Evolutionary conservation across 64 coral and sea anemone genomes (phyloP), one percentile per base, ranked within the genome.

Genomic region (Astreopora myriophthalma): DNA sequence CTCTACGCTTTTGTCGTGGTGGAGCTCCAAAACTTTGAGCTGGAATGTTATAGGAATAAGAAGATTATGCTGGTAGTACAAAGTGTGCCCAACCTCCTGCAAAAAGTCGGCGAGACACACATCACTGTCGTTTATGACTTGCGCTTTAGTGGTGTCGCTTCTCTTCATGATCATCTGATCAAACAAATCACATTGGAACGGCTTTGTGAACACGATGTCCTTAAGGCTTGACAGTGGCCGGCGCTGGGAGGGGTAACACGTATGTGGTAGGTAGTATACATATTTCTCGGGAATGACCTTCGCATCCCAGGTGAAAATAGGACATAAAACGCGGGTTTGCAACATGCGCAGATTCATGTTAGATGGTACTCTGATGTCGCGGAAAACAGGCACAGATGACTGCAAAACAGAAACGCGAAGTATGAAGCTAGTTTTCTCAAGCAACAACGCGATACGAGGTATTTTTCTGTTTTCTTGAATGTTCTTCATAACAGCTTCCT

Each of bases 331-430:
- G 71, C 71, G 71, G 33, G 71, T 73, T 73, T 73, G 71, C 25
- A 73, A 8, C 71, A 73, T 73, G 34, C 33, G 71, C 16, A 73
- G 71, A 73, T 73, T 73, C 34, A 73, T 73, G 28, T 73, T 73
- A 16, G 71, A 73, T 73, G 71, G 71, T 16, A 73, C 71, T 23
- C 17, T 36, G 33, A 73, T 73, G 33, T 73, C 71, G 31, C 71
- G 71, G 71, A 35, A 73, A 73, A 73, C 34, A 73, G 71, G 71
- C 71, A 73, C 34, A 73, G 33, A 73, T 73, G 71, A 73, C 71
- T 31, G 71, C 12, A 73, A 31, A 73, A 73, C 71, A 40, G 71
- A 73, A 73, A 73, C 71, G 28, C 71, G 71, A 38, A 73, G 30
- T 31, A 67, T 17, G 26, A 67, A 26, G 25, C 64, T 67, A 67